Evolutionary conservation across 2,113 vertebrate species (phyloP), one percentile per base, ranked within the genome.

Genomic region (Indri indri): DNA sequence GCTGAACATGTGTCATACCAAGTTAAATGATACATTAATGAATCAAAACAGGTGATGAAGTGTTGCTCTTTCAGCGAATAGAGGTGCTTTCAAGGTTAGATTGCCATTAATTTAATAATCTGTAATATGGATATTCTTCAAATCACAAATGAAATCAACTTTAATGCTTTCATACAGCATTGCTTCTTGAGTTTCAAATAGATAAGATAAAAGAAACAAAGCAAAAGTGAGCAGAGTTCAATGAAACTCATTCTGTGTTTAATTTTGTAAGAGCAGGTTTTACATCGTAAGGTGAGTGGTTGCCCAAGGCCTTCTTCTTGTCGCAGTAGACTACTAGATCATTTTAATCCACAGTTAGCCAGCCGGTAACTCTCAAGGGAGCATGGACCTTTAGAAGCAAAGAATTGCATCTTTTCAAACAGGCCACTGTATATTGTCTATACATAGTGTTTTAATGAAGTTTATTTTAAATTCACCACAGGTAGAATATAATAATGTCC

Each of bases 11-110:
- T 99, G 98, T 99, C 99, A 98, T 98, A 98, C 94, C 97, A 98
- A 98, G 98, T 98, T 98, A 98, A 99, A 99, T 97, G 98, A 99
- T 98, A 98, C 98, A 98, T 98, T 99, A 98, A 99, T 98, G 99
- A 99, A 98, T 99, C 98, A 99, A 98, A 98, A 99, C 98, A 99
- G 98, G 98, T 98, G 98, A 98, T 98, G 97, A 98, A 99, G 98
- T 98, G 98, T 98, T 98, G 98, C 98, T 99, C 98, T 98, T 98
- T 98, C 98, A 96, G 98, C 94, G 65, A 98, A 98, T 98, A 98
- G 98, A 99, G 98, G 98, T 98, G 98, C 98, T 99, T 98, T 98
- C 98, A 99, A 99, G 99, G 99, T 99, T 98, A 98, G 96, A 97
- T 97, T 98, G 97, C 97, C 98, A 98, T 99, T 99, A 98, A 98